phyloP scores from a whole-genome alignment of 2,113 vertebrate species.

The Callocephalon fimbriatum region DNA sequence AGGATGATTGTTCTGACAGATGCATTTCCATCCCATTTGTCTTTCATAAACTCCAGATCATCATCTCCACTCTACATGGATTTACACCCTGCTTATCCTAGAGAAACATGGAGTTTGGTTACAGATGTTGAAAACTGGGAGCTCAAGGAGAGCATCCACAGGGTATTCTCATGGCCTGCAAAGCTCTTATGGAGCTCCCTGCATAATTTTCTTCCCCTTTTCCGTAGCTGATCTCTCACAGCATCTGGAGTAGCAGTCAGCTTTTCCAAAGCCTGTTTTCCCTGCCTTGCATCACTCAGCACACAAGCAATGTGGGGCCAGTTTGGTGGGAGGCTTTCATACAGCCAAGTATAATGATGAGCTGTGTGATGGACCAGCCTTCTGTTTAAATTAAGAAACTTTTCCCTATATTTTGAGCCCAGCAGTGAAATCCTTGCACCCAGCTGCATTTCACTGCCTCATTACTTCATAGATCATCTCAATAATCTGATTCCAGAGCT shows the following conservation, averaged over 20 bases:
- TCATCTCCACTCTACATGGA: rapidly evolving
- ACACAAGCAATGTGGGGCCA: neutral
- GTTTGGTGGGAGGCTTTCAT: neutral
- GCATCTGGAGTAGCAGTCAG: conserved; percentile 24
- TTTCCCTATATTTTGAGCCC: conserved; percentile 17
- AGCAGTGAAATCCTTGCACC: conserved; percentile 7
- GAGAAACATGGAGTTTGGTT: neutral
- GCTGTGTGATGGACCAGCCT: neutral
- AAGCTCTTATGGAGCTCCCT: neutral
- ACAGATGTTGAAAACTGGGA: neutral
- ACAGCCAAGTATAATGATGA: conserved; percentile 15
- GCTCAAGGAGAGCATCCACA: neutral
- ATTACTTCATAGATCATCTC: conserved; percentile 67
- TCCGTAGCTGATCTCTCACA: neutral
- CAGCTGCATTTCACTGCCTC: conserved; percentile 62
- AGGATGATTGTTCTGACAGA: neutral
- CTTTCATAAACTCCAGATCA: neutral
- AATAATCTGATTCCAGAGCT: conserved; percentile 65
- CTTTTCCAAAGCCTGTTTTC: conserved; percentile 13
- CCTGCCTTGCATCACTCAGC: neutral
- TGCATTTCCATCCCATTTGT: neutral
- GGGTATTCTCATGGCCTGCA: neutral
- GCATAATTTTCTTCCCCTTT: neutral
- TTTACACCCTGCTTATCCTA: neutral
- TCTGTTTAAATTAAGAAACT: conserved; percentile 33